A percentile compares a stretch with the other conserved stretches of the same genome.
These are phyloP conservation scores for Amblyraja radiata DNA, from an alignment of 2,797 vertebrate species.

Conservation along the genomic window DNA sequence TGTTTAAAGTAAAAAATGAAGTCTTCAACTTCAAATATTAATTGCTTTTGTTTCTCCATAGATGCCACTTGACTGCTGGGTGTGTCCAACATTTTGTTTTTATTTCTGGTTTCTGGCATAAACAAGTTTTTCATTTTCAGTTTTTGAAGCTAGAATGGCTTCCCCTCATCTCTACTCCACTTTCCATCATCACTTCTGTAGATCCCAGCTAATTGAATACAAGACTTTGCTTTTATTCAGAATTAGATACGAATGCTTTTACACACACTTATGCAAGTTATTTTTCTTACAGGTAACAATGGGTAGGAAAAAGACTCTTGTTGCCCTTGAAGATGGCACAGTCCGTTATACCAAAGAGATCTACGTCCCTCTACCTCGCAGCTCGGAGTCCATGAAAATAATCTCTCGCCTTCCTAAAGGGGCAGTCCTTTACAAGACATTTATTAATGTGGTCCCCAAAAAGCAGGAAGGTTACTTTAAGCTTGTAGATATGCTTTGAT, in stretches of 20 bases:
- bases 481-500: conserved; percentile 77
- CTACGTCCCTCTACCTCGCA: conserved; percentile 69
- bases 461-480: conserved; percentile 75
- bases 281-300: conserved; percentile 74
- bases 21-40: too few species aligned
- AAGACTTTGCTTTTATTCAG: background rate
- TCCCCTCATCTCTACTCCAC: background rate
- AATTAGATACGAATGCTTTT: background rate
- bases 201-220: background rate
- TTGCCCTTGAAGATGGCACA: conserved; percentile 79
- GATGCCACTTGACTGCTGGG: too few species aligned
- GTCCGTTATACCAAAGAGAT: conserved; percentile 88
- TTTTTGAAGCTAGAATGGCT: background rate
- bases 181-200: too few species aligned
- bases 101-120: too few species aligned
- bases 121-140: background rate
- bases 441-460: conserved; percentile 74
- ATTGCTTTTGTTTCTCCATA: too few species aligned
- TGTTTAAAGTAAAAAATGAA: too few species aligned
- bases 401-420: conserved; percentile 73
- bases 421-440: conserved; percentile 86
- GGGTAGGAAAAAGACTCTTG: conserved; percentile 78
- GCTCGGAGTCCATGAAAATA: conserved; percentile 55
- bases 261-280: background rate
- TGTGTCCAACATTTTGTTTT: too few species aligned